Evolutionary conservation across 2,113 vertebrate genomes (phyloP).

Genomic region (Hyaena hyaena): DNA sequence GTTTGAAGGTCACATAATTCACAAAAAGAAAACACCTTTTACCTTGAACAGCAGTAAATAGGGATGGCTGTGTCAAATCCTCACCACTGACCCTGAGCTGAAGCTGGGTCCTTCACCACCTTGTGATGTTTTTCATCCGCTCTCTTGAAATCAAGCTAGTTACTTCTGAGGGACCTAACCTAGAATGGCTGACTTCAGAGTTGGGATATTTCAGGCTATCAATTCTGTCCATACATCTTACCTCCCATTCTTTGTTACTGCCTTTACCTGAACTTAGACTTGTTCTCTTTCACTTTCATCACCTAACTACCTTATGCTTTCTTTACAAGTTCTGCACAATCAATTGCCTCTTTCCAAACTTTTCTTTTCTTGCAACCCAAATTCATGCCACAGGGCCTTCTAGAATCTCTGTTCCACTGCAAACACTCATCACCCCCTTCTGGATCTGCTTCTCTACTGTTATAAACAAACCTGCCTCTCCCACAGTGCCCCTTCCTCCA

Average conservation of each 20-base stretch:
- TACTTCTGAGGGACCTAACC: neutral
- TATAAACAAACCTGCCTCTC: neutral
- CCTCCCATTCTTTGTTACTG: neutral
- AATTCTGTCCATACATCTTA: neutral
- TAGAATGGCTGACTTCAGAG: neutral
- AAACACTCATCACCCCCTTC: neutral
- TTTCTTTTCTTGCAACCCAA: neutral
- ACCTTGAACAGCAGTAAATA: neutral
- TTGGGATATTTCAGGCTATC: neutral
- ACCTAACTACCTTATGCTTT: neutral
- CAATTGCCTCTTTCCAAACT: neutral
- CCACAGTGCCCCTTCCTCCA: neutral
- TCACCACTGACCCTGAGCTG: neutral
- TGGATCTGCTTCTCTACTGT: neutral
- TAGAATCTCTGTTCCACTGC: neutral
- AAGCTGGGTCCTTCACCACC: no score
- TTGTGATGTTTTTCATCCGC: neutral
- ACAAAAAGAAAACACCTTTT: neutral
- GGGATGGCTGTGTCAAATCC: neutral
- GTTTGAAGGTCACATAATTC: neutral
- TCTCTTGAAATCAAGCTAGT: neutral
- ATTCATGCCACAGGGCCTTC: neutral
- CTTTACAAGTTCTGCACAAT: neutral
- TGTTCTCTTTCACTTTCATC: neutral
- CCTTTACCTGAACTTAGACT: neutral